These are phyloP conservation scores for Centruroides vittatus DNA, from an alignment of 1,140 invertebrate species.

Conservation along the genomic window DNA sequence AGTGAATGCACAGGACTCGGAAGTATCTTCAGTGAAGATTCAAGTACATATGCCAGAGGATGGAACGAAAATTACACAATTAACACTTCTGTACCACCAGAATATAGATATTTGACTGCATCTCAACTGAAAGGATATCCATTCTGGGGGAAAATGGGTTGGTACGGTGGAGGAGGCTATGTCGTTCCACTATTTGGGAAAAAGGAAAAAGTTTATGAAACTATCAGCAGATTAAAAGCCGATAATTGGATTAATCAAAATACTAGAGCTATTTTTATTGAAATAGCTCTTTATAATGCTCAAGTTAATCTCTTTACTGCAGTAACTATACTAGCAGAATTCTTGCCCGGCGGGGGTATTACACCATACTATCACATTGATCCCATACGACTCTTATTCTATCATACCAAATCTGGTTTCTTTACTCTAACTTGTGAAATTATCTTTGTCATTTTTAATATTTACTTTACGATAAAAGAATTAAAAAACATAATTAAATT, in stretches of 20 bases:
- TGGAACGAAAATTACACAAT: slow-evolving; percentile 5
- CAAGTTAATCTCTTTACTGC: slow-evolving; percentile 36
- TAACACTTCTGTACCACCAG: slow-evolving; percentile 5
- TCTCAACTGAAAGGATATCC: slow-evolving; percentile 29
- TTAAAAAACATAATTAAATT: slow-evolving; percentile 18
- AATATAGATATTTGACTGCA: slow-evolving; percentile 23
- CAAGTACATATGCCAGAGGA: slow-evolving; percentile 6
- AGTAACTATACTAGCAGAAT: slow-evolving; percentile 33
- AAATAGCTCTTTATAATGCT: slow-evolving; percentile 41
- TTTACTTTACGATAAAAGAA: slow-evolving; percentile 33
- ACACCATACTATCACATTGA: slow-evolving; percentile 35
- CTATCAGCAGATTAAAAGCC: slow-evolving; percentile 26
- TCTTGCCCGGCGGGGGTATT: slow-evolving; percentile 33
- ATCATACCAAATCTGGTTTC: slow-evolving; percentile 21
- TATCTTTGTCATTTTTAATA: slow-evolving; percentile 28
- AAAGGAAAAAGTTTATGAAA: slow-evolving; percentile 21
- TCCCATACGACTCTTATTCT: slow-evolving; percentile 24
- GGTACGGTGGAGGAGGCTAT: slow-evolving; percentile 40
- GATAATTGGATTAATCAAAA: slow-evolving; percentile 36
- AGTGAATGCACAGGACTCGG: slow-evolving; percentile 25
- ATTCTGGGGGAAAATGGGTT: slow-evolving; percentile 28
- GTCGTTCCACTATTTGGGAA: slow-evolving; percentile 30
- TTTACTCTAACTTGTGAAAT: slow-evolving; percentile 25
- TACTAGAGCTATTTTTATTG: slow-evolving; percentile 38
- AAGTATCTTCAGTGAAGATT: slow-evolving; percentile 23